Conservation (phyloP, 2,113 vertebrate species). For the Pogonocichla stellata region DNA sequence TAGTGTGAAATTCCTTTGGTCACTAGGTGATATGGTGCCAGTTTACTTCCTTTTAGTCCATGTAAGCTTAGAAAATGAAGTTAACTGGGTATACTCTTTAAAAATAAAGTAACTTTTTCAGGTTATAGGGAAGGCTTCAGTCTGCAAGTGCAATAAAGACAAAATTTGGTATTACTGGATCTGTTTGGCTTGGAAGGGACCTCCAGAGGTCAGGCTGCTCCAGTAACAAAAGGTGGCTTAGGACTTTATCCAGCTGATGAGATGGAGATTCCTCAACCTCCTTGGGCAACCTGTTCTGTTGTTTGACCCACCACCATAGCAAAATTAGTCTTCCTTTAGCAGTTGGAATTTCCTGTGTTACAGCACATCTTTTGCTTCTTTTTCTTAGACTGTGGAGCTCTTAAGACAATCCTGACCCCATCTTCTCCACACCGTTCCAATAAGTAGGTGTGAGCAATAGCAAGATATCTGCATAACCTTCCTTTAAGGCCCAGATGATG, state of each 20-base stretch:
- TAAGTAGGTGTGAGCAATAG: not conserved
- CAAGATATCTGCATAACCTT: not conserved
- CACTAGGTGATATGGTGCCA: not conserved
- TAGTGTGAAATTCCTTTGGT: not conserved
- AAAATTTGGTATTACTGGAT: not conserved
- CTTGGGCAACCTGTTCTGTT: not conserved
- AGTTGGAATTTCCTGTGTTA: not conserved
- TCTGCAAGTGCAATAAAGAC: not conserved
- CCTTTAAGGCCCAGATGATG: not conserved
- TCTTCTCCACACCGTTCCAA: not conserved
- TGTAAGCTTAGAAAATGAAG: not conserved
- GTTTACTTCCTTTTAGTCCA: not conserved
- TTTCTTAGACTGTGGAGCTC: not conserved
- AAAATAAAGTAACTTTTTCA: not conserved
- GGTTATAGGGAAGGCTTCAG: not conserved
- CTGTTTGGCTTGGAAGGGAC: not conserved
- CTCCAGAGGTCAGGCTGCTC: not conserved
- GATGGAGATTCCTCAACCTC: not conserved
- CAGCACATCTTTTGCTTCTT: not conserved
- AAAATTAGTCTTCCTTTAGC: not conserved
- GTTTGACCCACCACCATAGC: not conserved
- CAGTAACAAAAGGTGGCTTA: not conserved
- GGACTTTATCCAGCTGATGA: not conserved
- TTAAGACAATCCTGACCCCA: not conserved
- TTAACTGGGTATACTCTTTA: not conserved